A percentile compares a stretch with the other conserved stretches of the same genome.
Conservation (phyloP, 1,140 invertebrate genomes). For the Coptotermes formosanus region DNA sequence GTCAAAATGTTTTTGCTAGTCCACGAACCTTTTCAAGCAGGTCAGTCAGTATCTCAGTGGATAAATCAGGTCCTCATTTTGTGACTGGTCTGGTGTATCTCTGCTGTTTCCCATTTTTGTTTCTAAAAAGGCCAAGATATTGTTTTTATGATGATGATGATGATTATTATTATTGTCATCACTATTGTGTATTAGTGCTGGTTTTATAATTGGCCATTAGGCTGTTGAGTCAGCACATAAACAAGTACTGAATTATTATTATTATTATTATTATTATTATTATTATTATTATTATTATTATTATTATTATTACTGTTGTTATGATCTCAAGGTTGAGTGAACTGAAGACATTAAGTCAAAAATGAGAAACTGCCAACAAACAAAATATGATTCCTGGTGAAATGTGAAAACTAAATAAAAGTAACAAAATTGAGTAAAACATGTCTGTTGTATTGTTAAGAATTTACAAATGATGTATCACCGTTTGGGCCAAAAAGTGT, state of each 20-base stretch:
- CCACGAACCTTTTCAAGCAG: background rate
- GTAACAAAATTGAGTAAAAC: no score
- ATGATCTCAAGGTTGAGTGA: conserved; percentile 10
- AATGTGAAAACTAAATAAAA: background rate
- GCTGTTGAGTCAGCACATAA: no score
- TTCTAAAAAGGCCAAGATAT: background rate
- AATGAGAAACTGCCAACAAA: background rate
- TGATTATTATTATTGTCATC: no score
- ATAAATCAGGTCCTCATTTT: no score
- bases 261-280: background rate
- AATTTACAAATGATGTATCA: no score
- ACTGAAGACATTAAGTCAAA: background rate
- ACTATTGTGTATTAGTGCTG: no score
- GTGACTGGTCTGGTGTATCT: background rate
- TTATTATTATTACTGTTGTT: background rate
- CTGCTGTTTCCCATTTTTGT: background rate
- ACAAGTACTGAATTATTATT: no score
- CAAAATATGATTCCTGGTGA: background rate
- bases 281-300: background rate
- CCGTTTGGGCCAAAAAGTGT: background rate
- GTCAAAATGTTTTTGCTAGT: conserved; percentile 1
- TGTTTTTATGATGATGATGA: no score
- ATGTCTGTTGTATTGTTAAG: no score
- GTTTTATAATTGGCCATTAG: no score
- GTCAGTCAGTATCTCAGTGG: no score